Conservation (phyloP, 1,140 invertebrate species). For the Temnothorax curvispinosus region DNA sequence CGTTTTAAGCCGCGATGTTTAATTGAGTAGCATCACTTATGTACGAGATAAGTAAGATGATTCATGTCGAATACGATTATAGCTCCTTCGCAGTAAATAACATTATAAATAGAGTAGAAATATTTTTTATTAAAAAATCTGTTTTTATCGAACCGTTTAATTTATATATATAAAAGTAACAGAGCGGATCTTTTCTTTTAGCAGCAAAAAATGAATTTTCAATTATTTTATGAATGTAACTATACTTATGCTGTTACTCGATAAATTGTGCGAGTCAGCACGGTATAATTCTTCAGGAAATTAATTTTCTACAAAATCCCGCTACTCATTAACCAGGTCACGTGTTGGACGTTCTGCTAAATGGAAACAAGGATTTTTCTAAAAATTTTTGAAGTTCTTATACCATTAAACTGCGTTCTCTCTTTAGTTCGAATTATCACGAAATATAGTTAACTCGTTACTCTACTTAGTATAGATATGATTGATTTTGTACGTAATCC, state of each 20-base stretch:
- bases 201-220: neutral
- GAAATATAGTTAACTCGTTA: neutral
- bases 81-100: neutral
- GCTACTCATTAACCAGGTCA: neutral
- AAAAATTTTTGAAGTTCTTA: neutral
- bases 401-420: neutral
- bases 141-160: neutral
- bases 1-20: neutral
- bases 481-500: conserved; percentile 34
- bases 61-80: neutral
- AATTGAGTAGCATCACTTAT: neutral
- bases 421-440: neutral
- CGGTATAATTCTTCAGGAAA: neutral
- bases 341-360: conserved; percentile 14
- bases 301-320: conserved; percentile 47
- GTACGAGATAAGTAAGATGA: neutral
- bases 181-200: neutral
- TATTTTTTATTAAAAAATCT: neutral
- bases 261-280: neutral
- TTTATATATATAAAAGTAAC: neutral
- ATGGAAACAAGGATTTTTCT: conserved; percentile 57
- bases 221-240: neutral
- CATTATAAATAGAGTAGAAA: neutral
- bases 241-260: neutral
- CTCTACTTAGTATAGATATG: neutral